phyloP scores from a whole-genome alignment of 2,797 vertebrate species.

The Pipistrellus pipistrellus region DNA sequence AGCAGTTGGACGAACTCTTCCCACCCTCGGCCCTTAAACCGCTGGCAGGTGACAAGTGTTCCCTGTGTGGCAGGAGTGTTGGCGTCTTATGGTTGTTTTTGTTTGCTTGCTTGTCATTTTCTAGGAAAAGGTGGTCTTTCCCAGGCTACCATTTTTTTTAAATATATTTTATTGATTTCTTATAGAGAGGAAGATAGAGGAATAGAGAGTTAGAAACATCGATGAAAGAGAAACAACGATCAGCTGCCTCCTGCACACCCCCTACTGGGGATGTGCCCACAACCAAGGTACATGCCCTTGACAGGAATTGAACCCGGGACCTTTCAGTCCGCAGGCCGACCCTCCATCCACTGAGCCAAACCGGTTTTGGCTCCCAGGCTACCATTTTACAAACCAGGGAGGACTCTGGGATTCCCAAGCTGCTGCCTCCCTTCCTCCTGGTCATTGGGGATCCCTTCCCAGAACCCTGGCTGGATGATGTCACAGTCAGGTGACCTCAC shows the following conservation, averaged over 20 bases:
- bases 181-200: too few relatives aligned
- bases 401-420: not conserved
- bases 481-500: slow-evolving; percentile 78
- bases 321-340: too few relatives aligned
- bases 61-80: not conserved
- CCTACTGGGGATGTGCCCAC: too few relatives aligned
- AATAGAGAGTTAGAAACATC: too few relatives aligned
- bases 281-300: too few relatives aligned
- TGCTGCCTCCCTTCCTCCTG: not conserved
- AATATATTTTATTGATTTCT: too few relatives aligned
- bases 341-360: too few relatives aligned
- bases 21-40: not conserved
- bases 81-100: not conserved
- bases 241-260: too few relatives aligned
- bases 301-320: too few relatives aligned
- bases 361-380: too few relatives aligned
- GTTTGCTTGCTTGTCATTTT: not conserved
- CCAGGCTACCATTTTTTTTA: not conserved
- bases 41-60: not conserved
- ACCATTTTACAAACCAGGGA: not conserved
- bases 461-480: slow-evolving; percentile 66
- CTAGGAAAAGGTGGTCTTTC: not conserved
- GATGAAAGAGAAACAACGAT: too few relatives aligned
- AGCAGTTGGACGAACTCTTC: not conserved
- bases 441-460: not conserved